phyloP scores from a whole-genome alignment of 2,113 vertebrate species.

The Perca schrenkii region DNA sequence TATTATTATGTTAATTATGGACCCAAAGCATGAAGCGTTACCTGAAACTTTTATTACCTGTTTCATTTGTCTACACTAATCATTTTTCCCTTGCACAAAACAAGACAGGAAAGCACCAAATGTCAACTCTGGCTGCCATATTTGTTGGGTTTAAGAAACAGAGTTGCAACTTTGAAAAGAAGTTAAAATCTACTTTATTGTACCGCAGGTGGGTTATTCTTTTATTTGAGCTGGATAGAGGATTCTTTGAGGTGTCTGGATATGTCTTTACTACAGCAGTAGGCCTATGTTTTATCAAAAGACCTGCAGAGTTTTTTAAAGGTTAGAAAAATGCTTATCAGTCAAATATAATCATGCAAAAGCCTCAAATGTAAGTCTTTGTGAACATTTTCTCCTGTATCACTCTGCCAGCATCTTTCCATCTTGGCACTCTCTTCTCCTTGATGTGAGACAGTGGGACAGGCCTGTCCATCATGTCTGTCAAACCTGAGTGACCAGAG shows the following conservation, averaged over 20 bases:
- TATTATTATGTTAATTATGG: not conserved
- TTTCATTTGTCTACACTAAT: not conserved
- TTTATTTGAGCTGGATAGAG: not conserved
- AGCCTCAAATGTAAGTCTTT: not conserved
- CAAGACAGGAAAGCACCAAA: not conserved
- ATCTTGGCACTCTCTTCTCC: not conserved
- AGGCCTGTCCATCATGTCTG: not conserved
- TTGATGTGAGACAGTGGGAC: not conserved
- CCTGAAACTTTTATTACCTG: not conserved
- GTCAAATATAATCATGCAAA: slow-evolving; percentile 26
- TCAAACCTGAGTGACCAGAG: slow-evolving; percentile 91
- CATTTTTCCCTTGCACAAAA: not conserved
- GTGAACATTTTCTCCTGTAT: not conserved
- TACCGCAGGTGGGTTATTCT: not conserved
- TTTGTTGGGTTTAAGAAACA: not conserved
- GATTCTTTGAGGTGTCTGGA: not conserved
- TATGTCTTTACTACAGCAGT: not conserved
- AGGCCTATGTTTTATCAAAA: not conserved
- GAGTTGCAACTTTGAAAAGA: not conserved
- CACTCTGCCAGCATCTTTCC: not conserved
- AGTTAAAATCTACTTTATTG: not conserved
- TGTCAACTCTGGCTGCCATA: not conserved
- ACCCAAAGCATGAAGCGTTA: not conserved
- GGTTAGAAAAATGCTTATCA: not conserved
- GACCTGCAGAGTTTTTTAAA: not conserved